Evolutionary conservation across 2,888 invertebrate species (phyloP).

Genomic region (Cyclophora punctaria): DNA sequence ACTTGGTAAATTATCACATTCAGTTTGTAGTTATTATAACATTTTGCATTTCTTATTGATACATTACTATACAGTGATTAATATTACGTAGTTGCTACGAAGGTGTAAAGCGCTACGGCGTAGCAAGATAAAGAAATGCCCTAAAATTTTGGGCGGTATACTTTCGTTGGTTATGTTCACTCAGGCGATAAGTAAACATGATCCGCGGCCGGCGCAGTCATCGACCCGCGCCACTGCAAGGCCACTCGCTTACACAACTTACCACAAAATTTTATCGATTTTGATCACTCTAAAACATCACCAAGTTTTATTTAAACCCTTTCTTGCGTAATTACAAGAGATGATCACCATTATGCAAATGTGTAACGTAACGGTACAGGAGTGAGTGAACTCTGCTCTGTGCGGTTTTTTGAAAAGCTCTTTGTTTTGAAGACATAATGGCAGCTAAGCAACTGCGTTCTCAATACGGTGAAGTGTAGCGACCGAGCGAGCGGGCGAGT

Average conservation of each 20-base stretch:
- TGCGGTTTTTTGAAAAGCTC: constrained; percentile 40
- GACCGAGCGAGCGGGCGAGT: constrained; percentile 42
- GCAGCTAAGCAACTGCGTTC: constrained; percentile 48
- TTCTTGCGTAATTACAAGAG: constrained; percentile 11
- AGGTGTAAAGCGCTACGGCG: constrained; percentile 27
- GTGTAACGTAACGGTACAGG: constrained; percentile 26
- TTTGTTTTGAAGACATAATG: constrained; percentile 56
- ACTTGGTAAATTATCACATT: no score
- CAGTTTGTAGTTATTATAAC: no score
- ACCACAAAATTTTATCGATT: constrained; percentile 45
- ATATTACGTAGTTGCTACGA: constrained; percentile 8
- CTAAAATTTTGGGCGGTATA: constrained; percentile 36
- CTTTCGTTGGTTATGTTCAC: constrained; percentile 55
- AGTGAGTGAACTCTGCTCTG: constrained; percentile 28
- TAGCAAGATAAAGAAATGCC: constrained; percentile 32
- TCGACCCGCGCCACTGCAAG: constrained; percentile 57
- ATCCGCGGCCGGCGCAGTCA: constrained; percentile 47
- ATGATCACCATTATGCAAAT: constrained; percentile 24
- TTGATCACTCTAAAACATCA: constrained; percentile 22
- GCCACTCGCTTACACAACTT: constrained; percentile 66
- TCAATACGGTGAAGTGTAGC: constrained; percentile 63
- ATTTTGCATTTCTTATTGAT: no score
- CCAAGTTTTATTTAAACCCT: constrained; percentile 12
- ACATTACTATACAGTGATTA: no score
- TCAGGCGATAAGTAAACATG: constrained; percentile 64